These are phyloP conservation scores for Linnaemya tessellans DNA, from an alignment of 2,888 invertebrate species.

Conservation along the genomic window DNA sequence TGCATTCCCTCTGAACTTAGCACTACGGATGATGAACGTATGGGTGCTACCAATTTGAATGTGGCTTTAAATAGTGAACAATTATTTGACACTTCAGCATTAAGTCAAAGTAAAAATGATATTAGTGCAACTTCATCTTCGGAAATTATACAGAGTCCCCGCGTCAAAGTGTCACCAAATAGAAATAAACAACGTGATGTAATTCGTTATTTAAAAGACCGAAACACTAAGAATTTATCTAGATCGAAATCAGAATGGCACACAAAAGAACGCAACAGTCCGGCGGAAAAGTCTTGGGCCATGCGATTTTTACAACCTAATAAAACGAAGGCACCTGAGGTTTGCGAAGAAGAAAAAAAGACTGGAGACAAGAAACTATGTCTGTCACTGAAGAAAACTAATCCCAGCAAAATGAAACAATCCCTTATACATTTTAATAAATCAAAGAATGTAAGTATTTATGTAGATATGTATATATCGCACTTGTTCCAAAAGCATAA, in stretches of 20 bases:
- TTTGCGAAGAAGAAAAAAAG: constrained; percentile 1
- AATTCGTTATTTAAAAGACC: constrained; percentile 23
- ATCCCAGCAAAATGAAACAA: constrained; percentile 76
- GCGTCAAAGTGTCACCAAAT: constrained; percentile 7
- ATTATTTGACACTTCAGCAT: constrained; percentile 73
- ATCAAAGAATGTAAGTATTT: constrained; percentile 61
- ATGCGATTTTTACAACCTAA: constrained; percentile 53
- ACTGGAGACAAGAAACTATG: constrained; percentile 60
- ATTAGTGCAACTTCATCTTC: constrained; percentile 20
- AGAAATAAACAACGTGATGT: constrained; percentile 45
- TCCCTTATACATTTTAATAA: constrained; percentile 75
- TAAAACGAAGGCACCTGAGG: neutral
- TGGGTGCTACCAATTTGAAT: constrained; percentile 77
- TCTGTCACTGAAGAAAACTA: constrained; percentile 73
- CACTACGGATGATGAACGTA: constrained; percentile 48
- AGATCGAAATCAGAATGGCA: constrained; percentile 57
- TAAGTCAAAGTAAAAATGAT: constrained; percentile 64
- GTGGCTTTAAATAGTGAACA: constrained; percentile 78
- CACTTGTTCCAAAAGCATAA: too few species aligned
- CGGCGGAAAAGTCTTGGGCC: constrained; percentile 47
- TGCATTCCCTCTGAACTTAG: constrained; percentile 33
- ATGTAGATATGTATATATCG: too few species aligned
- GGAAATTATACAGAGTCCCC: constrained; percentile 37
- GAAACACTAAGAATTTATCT: constrained; percentile 28
- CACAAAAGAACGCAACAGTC: constrained; percentile 54